Base-by-base conservation (phyloP, 2,113 vertebrate genomes). In the Pantherophis guttatus region DNA sequence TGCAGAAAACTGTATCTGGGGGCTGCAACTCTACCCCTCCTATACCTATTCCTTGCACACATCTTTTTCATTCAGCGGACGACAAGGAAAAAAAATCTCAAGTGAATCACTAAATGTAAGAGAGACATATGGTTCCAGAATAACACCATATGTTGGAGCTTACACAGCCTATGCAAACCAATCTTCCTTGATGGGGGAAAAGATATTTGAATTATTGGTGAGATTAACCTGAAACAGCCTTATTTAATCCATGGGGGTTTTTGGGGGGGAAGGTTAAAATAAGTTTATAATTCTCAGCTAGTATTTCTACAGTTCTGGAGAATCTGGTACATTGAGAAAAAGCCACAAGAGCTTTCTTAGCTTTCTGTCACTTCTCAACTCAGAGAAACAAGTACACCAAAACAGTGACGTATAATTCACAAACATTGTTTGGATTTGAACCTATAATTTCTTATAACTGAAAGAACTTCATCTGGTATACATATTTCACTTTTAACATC, bases 1-100 rank as follows among this genome's bases (percentile, higher is more conserved):
- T 88, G 91, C 94, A 93, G 92, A 57, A 89, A 89, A 0, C 44
- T 52, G 29, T 50, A 96, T 94, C 94, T 19, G 33, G 96, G 94
- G 39, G 92, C 86, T 17, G 9, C 93, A 81, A 10, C 92, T 93
- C 93, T 65, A 44, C 50, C 90, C 48, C 48, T 93, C 70, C 93
- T 86, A 7, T 58, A 48, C 81, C 94, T 11, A 33, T 8, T 1
- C 62, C 44, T 33, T 11, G n/a, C 50, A 91, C 12, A 86, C 48
- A 62, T 65, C 89, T n/a, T 58, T 81, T 81, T 81, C 33, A 81
- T 81, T 81, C 33, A 44, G 33, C 7, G 1, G 87, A 26, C 0
- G 23, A 26, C 54, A 59, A 90, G 21, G 2, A 48, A 33, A 26
- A 12, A 85, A 52, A 70, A 3, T 0, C 94, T 23, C 10, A 54